phyloP scores from a whole-genome alignment of 2,888 invertebrate species.

The Nemapogon koenigi region DNA sequence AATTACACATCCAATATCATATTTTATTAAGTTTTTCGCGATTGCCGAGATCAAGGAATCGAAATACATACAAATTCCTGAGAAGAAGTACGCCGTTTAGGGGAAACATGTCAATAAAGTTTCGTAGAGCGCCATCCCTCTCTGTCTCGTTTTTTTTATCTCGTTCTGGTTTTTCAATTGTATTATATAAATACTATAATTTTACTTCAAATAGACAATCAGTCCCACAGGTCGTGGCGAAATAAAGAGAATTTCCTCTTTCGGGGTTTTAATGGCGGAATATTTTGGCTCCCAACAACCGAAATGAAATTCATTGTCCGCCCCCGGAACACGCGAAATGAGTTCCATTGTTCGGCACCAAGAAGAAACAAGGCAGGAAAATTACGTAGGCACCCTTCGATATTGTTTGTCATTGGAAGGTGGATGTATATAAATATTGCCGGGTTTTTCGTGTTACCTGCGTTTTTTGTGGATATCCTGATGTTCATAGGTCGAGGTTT shows the following conservation, averaged over 20 bases:
- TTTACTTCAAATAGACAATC: constrained; percentile 3
- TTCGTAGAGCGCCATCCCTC: no score
- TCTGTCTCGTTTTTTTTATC: no score
- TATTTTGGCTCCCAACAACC: constrained; percentile 44
- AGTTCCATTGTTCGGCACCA: constrained; percentile 43
- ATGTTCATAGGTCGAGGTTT: constrained; percentile 12
- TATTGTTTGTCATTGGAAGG: constrained; percentile 42
- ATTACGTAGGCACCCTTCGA: constrained; percentile 40
- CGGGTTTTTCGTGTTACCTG: constrained; percentile 24
- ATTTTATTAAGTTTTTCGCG: no score
- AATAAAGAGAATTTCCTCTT: constrained; percentile 12
- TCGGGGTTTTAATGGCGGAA: constrained; percentile 41
- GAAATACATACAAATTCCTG: no score
- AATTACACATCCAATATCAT: no score
- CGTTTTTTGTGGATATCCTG: no score
- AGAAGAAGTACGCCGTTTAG: no score
- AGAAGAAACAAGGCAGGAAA: constrained; percentile 54
- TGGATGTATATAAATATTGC: constrained; percentile 36
- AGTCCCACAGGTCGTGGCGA: not conserved
- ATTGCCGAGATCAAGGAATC: no score
- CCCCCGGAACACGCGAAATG: constrained; percentile 31
- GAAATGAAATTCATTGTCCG: constrained; percentile 52
- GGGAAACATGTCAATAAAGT: no score
- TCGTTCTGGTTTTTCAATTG: no score
- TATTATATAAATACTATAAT: no score